These are phyloP conservation scores for Drosophila bocki DNA, from an alignment of 1,140 invertebrate species.

Conservation along the genomic window DNA sequence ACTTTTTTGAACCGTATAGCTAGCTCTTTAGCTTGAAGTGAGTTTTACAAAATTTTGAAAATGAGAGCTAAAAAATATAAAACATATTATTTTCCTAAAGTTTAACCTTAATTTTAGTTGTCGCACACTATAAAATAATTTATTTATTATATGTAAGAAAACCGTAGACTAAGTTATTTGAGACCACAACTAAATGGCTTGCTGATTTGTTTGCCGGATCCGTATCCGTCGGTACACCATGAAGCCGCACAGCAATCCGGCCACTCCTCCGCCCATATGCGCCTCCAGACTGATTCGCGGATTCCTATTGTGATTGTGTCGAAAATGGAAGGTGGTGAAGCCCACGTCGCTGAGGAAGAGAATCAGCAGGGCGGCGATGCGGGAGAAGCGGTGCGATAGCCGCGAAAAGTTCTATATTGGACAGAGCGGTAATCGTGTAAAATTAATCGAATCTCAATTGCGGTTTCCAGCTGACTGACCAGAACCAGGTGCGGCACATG, in stretches of 20 bases:
- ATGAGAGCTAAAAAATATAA: not conserved
- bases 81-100: no score
- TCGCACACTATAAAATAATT: not conserved
- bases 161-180: slow-evolving; percentile 8
- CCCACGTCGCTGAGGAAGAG: slow-evolving; percentile 87
- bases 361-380: slow-evolving; percentile 87
- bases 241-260: slow-evolving; percentile 92
- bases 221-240: slow-evolving; percentile 87
- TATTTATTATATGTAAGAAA: not conserved
- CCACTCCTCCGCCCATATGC: slow-evolving; percentile 91
- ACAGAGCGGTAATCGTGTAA: slow-evolving; percentile 42
- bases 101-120: no score
- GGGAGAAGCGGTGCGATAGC: slow-evolving; percentile 87
- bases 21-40: not conserved
- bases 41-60: not conserved
- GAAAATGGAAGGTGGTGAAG: slow-evolving; percentile 78
- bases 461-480: slow-evolving; percentile 87
- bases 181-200: slow-evolving; percentile 9
- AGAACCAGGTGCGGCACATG: slow-evolving; percentile 95
- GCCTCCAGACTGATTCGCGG: slow-evolving; percentile 91
- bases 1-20: not conserved
- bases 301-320: slow-evolving; percentile 85
- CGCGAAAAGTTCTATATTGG: slow-evolving; percentile 87
- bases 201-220: slow-evolving; percentile 3
- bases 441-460: slow-evolving; percentile 58